Evolutionary conservation across 1,140 invertebrate genomes (phyloP).

Genomic region (Coelopa frigida): DNA sequence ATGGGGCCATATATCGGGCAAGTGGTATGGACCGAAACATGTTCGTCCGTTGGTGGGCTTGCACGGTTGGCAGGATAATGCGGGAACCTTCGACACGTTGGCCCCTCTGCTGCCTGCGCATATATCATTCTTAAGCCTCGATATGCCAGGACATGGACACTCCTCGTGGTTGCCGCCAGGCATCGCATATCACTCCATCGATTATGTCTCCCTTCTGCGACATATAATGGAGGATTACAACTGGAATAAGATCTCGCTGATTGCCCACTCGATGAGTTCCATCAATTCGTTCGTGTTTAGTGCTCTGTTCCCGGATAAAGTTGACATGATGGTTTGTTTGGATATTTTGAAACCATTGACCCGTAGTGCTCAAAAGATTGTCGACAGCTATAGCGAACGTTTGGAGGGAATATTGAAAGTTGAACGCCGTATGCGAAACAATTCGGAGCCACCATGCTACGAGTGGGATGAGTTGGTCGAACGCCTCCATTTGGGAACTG

Average conservation of each 20-base stretch:
- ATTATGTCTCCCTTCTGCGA: slow-evolving; percentile 50
- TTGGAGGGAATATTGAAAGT: slow-evolving; percentile 47
- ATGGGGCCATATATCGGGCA: slow-evolving; percentile 60
- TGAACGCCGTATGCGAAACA: slow-evolving; percentile 40
- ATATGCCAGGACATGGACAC: slow-evolving; percentile 63
- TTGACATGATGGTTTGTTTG: slow-evolving; percentile 55
- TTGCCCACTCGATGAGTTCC: slow-evolving; percentile 62
- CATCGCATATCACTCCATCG: slow-evolving; percentile 53
- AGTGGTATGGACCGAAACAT: slow-evolving; percentile 59
- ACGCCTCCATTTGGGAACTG: slow-evolving; percentile 47
- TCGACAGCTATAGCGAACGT: slow-evolving; percentile 26
- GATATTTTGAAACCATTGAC: slow-evolving; percentile 55
- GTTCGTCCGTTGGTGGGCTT: slow-evolving; percentile 59
- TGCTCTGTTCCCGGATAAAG: slow-evolving; percentile 51
- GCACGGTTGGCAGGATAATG: slow-evolving; percentile 74
- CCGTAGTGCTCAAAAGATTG: slow-evolving; percentile 19
- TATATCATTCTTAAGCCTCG: slow-evolving; percentile 56
- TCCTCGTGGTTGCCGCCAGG: slow-evolving; percentile 60
- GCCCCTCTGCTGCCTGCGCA: slow-evolving; percentile 54
- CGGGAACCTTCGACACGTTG: slow-evolving; percentile 63
- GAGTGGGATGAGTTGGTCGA: slow-evolving; percentile 52
- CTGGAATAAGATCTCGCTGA: slow-evolving; percentile 61
- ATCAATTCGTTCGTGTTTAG: slow-evolving; percentile 53
- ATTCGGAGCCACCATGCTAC: slow-evolving; percentile 53
- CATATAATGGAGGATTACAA: slow-evolving; percentile 56